Evolutionary conservation across 2,113 vertebrate genomes (phyloP).

Genomic region (Chauna torquata): DNA sequence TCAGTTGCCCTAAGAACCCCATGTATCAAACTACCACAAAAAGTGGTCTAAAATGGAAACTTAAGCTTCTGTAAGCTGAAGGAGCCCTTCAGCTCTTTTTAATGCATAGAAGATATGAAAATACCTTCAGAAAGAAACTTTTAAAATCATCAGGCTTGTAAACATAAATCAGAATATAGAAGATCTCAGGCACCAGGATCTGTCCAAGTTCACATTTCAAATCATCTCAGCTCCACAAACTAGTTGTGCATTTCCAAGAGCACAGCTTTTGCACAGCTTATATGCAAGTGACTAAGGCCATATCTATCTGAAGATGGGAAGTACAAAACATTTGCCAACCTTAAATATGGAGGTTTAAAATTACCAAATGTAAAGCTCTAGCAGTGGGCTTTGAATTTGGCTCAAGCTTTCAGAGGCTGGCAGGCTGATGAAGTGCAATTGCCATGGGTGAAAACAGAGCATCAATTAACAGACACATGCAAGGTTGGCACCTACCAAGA

Average conservation of each 20-base stretch:
- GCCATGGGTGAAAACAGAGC: conserved; percentile 71
- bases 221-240: background rate
- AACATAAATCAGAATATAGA: background rate
- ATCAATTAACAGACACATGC: conserved; percentile 70
- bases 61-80: too few species aligned
- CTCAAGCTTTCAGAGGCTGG: conserved; percentile 55
- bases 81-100: background rate
- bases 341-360: conserved; percentile 54
- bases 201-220: background rate
- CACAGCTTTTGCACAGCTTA: background rate
- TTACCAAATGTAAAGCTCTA: conserved; percentile 48
- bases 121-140: background rate
- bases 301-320: conserved; percentile 16
- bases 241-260: background rate
- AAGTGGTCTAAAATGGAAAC: background rate
- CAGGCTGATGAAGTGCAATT: conserved; percentile 67
- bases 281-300: background rate
- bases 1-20: background rate
- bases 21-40: background rate
- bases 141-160: background rate
- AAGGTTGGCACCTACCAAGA: conserved; percentile 67
- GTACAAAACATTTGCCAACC: conserved; percentile 31
- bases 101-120: background rate
- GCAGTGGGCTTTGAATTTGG: conserved; percentile 65
- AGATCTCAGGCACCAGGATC: background rate